phyloP scores from a whole-genome alignment of 2,797 vertebrate species.

The Peromyscus aztecus region DNA sequence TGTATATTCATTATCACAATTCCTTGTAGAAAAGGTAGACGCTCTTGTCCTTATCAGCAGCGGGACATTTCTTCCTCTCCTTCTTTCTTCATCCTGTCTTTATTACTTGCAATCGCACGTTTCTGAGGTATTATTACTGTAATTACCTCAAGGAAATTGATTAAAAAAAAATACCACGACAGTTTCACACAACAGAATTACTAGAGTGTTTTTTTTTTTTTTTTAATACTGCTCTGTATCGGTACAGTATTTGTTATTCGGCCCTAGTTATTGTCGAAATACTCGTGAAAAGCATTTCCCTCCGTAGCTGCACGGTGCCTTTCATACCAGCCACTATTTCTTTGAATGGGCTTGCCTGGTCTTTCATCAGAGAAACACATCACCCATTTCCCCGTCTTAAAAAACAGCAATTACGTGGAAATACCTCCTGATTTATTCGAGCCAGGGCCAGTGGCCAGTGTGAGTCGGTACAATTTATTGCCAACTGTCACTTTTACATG shows the following conservation, averaged over 20 bases:
- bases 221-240: neutral
- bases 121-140: conserved; percentile 73
- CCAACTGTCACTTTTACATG: conserved; percentile 98
- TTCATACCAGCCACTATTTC: conserved; percentile 84
- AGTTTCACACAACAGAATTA: conserved; percentile 69
- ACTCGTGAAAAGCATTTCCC: conserved; percentile 74
- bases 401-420: conserved; percentile 95
- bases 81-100: conserved; percentile 59
- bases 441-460: conserved; percentile 92
- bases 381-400: conserved; percentile 90
- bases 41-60: conserved; percentile 1
- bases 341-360: conserved; percentile 89
- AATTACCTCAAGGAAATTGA: conserved; percentile 77
- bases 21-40: neutral
- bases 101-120: conserved; percentile 42
- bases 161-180: conserved; percentile 48
- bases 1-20: conserved; percentile 8
- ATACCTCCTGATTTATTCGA: conserved; percentile 96
- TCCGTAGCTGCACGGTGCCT: conserved; percentile 68
- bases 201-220: neutral
- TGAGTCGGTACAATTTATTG: conserved; percentile 96
- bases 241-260: conserved; percentile 59
- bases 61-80: conserved; percentile 25
- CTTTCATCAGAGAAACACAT: conserved; percentile 92
- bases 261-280: conserved; percentile 70